Conservation (phyloP, 2,888 invertebrate genomes). For the Allophyes oxyacanthae region DNA sequence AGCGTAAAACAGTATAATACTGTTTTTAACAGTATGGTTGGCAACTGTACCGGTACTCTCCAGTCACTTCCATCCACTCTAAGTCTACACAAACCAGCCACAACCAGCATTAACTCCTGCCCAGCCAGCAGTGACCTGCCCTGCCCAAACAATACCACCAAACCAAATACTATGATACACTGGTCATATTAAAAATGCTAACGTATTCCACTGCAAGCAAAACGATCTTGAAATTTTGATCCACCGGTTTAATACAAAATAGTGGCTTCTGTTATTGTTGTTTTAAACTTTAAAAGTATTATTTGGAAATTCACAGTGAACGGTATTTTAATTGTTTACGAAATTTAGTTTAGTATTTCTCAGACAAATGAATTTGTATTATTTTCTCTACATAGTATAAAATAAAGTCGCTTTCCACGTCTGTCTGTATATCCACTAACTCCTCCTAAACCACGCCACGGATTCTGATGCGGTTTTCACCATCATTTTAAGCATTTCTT, state of each 20-base stretch:
- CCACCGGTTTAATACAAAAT: constrained; percentile 49
- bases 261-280: constrained; percentile 37
- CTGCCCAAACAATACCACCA: constrained; percentile 22
- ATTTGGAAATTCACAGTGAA: constrained; percentile 8
- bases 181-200: constrained; percentile 74
- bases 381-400: no score
- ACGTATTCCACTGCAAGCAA: constrained; percentile 69
- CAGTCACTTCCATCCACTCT: constrained; percentile 50
- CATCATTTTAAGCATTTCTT: no score
- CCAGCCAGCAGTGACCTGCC: constrained; percentile 62
- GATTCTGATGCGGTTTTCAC: no score
- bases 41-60: background rate
- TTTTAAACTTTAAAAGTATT: constrained; percentile 37
- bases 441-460: no score
- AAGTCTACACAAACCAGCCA: constrained; percentile 47
- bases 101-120: constrained; percentile 63
- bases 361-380: no score
- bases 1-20: no score
- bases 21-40: no score
- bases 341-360: no score
- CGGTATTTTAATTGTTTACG: no score
- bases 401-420: no score
- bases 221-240: constrained; percentile 72
- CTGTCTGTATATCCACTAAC: no score
- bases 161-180: constrained; percentile 47